A percentile compares a stretch with the other conserved stretches of the same genome.
phyloP scores from a whole-genome alignment of 2,113 vertebrate genomes.

The Chionomys nivalis region DNA sequence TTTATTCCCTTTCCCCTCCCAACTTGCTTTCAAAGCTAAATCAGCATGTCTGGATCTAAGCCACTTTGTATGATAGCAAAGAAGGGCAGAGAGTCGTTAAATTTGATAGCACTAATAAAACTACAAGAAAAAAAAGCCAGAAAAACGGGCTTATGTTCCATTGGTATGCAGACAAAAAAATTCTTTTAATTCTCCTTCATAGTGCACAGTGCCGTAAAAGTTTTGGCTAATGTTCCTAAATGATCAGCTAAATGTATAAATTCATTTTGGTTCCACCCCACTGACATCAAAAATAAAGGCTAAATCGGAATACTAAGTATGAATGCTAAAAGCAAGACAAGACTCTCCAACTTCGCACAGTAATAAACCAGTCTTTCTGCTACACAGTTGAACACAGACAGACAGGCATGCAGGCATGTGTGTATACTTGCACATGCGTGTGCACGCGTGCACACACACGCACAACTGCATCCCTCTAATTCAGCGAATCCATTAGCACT shows the following conservation, averaged over 20 bases:
- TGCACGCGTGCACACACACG: background rate
- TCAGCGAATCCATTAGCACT: background rate
- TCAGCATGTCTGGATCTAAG: conserved; percentile 72
- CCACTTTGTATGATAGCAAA: conserved; percentile 56
- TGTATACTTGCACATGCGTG: background rate
- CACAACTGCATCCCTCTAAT: background rate
- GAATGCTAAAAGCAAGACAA: conserved; percentile 24
- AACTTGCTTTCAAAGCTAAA: conserved; percentile 68
- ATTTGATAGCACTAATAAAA: conserved; percentile 79
- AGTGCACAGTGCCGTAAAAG: conserved; percentile 33
- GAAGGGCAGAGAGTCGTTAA: conserved; percentile 67
- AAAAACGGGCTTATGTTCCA: conserved; percentile 62
- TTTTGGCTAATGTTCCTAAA: conserved; percentile 69
- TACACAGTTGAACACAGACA: background rate
- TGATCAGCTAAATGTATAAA: conserved; percentile 68
- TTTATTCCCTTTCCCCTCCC: background rate
- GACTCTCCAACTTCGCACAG: background rate
- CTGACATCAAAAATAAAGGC: conserved; percentile 55
- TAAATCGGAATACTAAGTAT: conserved; percentile 1
- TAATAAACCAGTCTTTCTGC: background rate
- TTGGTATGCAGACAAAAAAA: conserved; percentile 7
- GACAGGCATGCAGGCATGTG: too few species aligned
- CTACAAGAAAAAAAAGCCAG: conserved; percentile 19
- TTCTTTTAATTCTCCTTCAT: background rate
- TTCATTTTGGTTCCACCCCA: conserved; percentile 41